These are phyloP conservation scores for Medauroidea extradentata DNA, from an alignment of 1,140 invertebrate species.

Conservation along the genomic window DNA sequence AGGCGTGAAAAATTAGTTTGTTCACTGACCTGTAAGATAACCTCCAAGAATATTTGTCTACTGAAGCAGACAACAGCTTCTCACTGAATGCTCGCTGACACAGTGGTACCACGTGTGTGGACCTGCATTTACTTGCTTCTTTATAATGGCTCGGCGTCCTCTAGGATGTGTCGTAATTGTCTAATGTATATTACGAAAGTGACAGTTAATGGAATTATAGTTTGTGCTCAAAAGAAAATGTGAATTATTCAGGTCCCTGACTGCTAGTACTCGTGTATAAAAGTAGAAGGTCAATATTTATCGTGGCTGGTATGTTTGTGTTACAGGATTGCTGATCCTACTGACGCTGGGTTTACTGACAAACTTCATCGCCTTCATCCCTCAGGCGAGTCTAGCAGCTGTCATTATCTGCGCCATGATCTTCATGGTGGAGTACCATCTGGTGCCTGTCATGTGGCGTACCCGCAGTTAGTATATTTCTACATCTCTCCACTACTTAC, in stretches of 20 bases:
- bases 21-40: too few relatives aligned
- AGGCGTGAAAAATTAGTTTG: too few relatives aligned
- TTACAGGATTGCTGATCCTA: slow-evolving; percentile 41
- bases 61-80: too few relatives aligned
- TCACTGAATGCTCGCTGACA: too few relatives aligned
- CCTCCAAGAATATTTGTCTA: too few relatives aligned
- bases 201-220: background rate
- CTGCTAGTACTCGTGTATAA: background rate
- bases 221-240: background rate
- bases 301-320: slow-evolving; percentile 5
- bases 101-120: too few relatives aligned
- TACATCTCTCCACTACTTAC: too few relatives aligned
- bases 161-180: background rate
- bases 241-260: background rate
- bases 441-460: slow-evolving; percentile 43
- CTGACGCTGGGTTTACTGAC: slow-evolving; percentile 44
- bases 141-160: too few relatives aligned
- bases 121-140: too few relatives aligned
- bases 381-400: slow-evolving; percentile 41
- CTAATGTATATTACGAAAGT: background rate
- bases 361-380: slow-evolving; percentile 48
- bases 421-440: slow-evolving; percentile 47
- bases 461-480: slow-evolving; percentile 42
- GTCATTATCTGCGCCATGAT: slow-evolving; percentile 49
- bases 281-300: background rate